phyloP scores from a whole-genome alignment of 2,797 vertebrate species.

The Galago senegalensis region DNA sequence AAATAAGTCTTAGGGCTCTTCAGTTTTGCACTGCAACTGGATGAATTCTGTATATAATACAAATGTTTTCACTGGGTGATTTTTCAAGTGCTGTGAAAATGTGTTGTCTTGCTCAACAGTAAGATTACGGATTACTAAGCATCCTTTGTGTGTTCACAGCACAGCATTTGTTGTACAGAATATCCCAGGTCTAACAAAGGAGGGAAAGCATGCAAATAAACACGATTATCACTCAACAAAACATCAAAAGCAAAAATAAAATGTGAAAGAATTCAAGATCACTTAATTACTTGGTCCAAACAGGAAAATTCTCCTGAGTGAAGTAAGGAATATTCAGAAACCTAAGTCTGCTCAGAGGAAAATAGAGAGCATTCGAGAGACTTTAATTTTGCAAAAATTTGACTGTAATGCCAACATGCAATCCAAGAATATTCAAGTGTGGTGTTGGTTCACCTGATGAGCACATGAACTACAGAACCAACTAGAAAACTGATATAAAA shows the following conservation, averaged over 20 bases:
- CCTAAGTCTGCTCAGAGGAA: neutral
- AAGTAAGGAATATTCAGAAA: neutral
- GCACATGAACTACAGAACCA: neutral
- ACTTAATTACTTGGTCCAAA: slow-evolving; percentile 44
- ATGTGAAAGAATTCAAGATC: neutral
- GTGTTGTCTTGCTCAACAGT: neutral
- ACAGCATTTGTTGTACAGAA: neutral
- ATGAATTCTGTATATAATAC: slow-evolving; percentile 4
- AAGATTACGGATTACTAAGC: slow-evolving; percentile 8
- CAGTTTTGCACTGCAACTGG: neutral
- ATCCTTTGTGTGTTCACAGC: neutral
- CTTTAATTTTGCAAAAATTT: neutral
- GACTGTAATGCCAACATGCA: neutral
- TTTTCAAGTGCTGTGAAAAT: slow-evolving; percentile 40
- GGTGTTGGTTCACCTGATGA: neutral
- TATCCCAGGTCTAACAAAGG: neutral
- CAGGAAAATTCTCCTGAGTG: neutral
- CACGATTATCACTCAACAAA: slow-evolving; percentile 15
- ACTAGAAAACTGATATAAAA: neutral
- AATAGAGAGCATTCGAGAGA: neutral
- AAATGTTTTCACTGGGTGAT: slow-evolving; percentile 38
- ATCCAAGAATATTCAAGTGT: neutral
- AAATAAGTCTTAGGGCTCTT: neutral
- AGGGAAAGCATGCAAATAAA: neutral
- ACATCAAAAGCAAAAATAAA: neutral